Conservation (phyloP, 2,797 vertebrate genomes). For the Gallinago solitaria region DNA sequence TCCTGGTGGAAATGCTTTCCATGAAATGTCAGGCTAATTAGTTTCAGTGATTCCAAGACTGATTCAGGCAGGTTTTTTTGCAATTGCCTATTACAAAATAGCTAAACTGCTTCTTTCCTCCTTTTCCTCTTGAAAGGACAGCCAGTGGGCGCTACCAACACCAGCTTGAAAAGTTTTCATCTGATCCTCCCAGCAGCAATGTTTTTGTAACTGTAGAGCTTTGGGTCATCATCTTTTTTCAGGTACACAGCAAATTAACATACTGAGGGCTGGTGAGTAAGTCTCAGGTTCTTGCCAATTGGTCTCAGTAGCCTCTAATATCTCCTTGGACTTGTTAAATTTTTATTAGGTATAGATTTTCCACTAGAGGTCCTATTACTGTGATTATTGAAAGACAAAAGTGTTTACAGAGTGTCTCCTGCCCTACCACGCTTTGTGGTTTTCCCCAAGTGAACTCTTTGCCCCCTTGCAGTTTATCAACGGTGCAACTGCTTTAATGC, state of each 20-base stretch:
- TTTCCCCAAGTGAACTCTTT: not conserved
- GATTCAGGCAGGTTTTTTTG: not conserved
- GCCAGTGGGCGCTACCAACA: not conserved
- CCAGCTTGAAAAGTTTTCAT: not conserved
- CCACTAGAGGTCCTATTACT: not conserved
- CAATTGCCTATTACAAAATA: not conserved
- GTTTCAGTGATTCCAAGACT: not conserved
- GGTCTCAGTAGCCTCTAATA: not conserved
- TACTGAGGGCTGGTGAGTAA: not conserved
- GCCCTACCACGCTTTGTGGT: not conserved
- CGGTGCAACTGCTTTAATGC: not conserved
- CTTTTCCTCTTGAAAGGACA: not conserved
- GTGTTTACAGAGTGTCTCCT: not conserved
- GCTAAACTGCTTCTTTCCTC: not conserved
- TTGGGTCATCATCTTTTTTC: not conserved
- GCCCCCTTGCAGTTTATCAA: not conserved
- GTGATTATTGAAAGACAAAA: not conserved
- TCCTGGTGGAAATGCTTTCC: not conserved
- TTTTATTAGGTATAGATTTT: conserved; percentile 15
- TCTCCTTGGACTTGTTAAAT: not conserved
- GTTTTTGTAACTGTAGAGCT: not conserved
- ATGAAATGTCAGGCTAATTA: not conserved
- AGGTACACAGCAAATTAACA: not conserved
- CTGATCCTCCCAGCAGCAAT: not conserved
- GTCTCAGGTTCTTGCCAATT: not conserved